Base-by-base conservation (phyloP, 2,888 invertebrate genomes). In the Boloria selene region DNA sequence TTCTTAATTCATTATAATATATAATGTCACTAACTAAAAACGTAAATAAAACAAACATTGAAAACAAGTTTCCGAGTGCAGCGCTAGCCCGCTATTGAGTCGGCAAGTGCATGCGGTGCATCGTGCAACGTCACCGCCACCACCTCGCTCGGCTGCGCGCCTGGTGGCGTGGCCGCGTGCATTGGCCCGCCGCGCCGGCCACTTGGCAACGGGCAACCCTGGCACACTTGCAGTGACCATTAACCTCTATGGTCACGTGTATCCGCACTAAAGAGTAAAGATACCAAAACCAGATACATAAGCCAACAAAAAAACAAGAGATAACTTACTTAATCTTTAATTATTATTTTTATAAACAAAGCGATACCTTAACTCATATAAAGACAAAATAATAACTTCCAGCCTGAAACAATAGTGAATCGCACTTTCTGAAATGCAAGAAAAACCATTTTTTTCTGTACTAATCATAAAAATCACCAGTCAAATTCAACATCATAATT, bases 121-220 rank as follows among this genome's bases (percentile, higher is more conserved):
- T 60, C 56, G 60, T 54, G 31, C 31, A 38, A 10, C 0, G 31
- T 68, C n/a, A n/a, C n/a, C n/a, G n/a, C 54, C 74, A 83, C 68
- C 78, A 74, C 81, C 72, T 76, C 75, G 68, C 55, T 49, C 54
- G 68, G 68, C 83, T 92, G 89, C 55, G 71, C 77, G 82, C 92
- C 93, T 90, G 83, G 89, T 92, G 79, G 61, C 68, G 71, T 79
- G 88, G 87, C 85, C 89, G 85, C 85, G 78, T 75, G 73, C 62
- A 75, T 75, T 77, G 81, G 81, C 85, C 83, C 83, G 82, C 79
- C 77, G 79, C 80, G 80, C 83, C 76, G 86, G 79, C 87, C 90
- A 89, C 89, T 90, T 91, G 90, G 87, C 91, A 91, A 91, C 90
- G 81, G 80, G 77, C 79, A 65, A 62, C 64, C 61, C 64, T 61